Evolutionary conservation across 2,797 vertebrate species (phyloP).

Genomic region (Myotis vivesi): DNA sequence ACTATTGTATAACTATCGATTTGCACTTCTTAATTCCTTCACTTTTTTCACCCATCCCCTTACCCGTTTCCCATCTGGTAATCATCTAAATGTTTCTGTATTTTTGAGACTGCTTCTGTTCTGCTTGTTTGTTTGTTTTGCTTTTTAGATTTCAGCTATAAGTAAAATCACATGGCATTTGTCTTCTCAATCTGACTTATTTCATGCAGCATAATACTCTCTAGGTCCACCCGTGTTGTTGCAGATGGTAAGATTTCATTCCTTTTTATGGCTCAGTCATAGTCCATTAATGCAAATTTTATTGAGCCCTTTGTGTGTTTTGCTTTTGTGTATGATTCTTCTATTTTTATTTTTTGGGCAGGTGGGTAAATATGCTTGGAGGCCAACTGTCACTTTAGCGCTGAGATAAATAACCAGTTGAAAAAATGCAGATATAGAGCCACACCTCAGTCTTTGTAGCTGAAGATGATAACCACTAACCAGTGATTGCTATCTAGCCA

Average conservation of each 20-base stretch:
- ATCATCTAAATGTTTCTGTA: background rate
- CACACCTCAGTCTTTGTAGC: conserved; percentile 31
- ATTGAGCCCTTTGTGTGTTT: conserved; percentile 27
- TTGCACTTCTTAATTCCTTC: background rate
- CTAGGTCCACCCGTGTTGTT: background rate
- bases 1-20: background rate
- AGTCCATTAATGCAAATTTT: conserved; percentile 12
- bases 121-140: background rate
- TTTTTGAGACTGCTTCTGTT: background rate
- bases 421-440: conserved; percentile 4
- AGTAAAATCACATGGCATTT: background rate
- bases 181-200: background rate
- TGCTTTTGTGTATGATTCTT: conserved; percentile 32
- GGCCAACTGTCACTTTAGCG: conserved; percentile 37
- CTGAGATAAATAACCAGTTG: conserved; percentile 16
- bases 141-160: background rate
- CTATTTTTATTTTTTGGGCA: conserved; percentile 45
- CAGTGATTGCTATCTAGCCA: background rate
- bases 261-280: background rate
- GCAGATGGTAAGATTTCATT: background rate
- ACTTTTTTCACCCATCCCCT: background rate
- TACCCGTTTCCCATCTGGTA: background rate
- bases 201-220: background rate
- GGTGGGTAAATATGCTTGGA: conserved; percentile 25
- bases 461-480: conserved; percentile 23